Conservation (phyloP, 1,140 invertebrate genomes). For the Eumeta japonica region DNA sequence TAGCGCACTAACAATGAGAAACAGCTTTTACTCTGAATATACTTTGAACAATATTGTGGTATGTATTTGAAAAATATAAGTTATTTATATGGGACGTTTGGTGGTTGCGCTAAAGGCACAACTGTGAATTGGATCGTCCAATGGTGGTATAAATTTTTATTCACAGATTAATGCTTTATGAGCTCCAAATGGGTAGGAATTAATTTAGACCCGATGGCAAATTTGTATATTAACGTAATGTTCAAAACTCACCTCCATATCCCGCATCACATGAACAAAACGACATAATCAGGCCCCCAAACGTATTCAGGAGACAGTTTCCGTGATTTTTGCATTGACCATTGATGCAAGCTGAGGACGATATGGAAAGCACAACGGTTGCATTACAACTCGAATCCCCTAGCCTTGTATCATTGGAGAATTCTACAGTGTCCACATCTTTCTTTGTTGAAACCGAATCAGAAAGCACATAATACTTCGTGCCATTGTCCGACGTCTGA, state of each 20-base stretch:
- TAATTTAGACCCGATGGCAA: too few relatives aligned
- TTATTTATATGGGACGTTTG: too few relatives aligned
- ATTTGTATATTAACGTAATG: too few relatives aligned
- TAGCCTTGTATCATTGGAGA: constrained; percentile 22
- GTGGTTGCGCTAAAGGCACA: too few relatives aligned
- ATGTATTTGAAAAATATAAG: too few relatives aligned
- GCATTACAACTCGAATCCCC: constrained; percentile 35
- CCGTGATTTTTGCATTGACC: constrained; percentile 66
- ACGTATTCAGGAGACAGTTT: constrained; percentile 70
- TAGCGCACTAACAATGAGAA: too few relatives aligned
- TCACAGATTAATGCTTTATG: too few relatives aligned
- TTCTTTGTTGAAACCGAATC: constrained; percentile 12
- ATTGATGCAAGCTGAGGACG: constrained; percentile 67
- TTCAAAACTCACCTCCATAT: constrained; percentile 64
- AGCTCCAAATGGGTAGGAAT: too few relatives aligned
- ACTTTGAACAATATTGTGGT: too few relatives aligned
- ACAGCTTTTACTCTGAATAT: too few relatives aligned
- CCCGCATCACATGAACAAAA: constrained; percentile 71
- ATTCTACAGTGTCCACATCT: constrained; percentile 10
- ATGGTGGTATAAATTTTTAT: too few relatives aligned
- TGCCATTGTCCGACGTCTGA: constrained; percentile 35
- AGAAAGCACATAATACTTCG: constrained; percentile 39
- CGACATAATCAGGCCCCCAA: constrained; percentile 73
- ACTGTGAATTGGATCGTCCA: too few relatives aligned
- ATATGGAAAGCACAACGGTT: constrained; percentile 60